A percentile compares a stretch with the other conserved stretches of the same genome.
phyloP scores from a whole-genome alignment of 30 jellyfish, hydroid and myxozoan species.

The Hydra vulgaris region DNA sequence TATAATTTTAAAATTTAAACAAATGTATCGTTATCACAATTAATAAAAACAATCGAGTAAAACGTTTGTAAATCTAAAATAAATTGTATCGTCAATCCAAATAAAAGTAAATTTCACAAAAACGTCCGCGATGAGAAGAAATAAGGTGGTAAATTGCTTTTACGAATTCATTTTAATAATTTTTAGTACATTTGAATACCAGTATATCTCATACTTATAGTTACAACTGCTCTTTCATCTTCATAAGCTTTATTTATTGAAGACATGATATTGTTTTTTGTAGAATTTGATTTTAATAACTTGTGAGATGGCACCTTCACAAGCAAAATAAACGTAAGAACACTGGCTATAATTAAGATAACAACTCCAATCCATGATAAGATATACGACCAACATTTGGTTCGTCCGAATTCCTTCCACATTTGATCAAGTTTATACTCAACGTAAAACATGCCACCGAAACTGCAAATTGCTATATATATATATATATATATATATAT shows the following conservation, averaged over 20 bases:
- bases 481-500: too few species aligned
- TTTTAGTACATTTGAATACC: too few species aligned
- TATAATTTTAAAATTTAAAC: too few species aligned
- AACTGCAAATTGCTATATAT: not conserved
- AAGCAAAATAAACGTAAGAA: not conserved
- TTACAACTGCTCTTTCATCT: not conserved
- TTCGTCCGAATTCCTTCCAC: not conserved
- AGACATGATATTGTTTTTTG: not conserved
- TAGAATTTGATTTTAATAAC: not conserved
- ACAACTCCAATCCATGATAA: not conserved
- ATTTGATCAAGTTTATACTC: not conserved
- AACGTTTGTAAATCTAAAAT: too few species aligned
- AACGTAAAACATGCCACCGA: not conserved
- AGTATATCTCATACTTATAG: not conserved
- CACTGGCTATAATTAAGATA: not conserved
- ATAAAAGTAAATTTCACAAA: too few species aligned
- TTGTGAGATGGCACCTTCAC: not conserved
- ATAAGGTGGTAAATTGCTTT: too few species aligned
- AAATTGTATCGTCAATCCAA: too few species aligned
- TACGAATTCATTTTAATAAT: too few species aligned
- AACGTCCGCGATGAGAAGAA: too few species aligned
- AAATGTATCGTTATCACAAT: too few species aligned
- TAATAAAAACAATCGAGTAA: too few species aligned
- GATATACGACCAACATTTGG: not conserved
- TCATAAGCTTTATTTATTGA: not conserved